Conservation (phyloP, 1,140 invertebrate genomes). For the Pseudomyrmex dendroicus region DNA sequence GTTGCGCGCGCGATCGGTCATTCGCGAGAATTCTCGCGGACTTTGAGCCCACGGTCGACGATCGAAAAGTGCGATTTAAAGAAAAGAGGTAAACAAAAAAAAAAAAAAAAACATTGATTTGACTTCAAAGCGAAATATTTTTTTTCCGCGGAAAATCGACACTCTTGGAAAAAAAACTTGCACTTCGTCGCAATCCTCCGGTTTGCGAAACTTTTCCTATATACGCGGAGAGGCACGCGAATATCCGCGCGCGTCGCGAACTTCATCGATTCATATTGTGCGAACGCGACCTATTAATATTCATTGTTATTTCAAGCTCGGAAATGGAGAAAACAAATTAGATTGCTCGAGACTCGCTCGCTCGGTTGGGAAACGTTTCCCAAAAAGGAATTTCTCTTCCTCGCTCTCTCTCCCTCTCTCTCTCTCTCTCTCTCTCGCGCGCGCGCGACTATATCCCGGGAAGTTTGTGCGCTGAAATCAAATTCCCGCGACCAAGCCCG, state of each 20-base stretch:
- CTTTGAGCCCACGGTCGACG: too few relatives aligned
- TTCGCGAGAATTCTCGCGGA: not conserved
- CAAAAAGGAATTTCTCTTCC: not conserved
- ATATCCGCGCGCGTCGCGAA: not conserved
- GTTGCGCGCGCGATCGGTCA: constrained; percentile 16
- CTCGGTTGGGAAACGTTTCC: not conserved
- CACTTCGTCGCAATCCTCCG: too few relatives aligned
- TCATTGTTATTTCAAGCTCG: constrained; percentile 40
- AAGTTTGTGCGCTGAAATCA: constrained; percentile 34
- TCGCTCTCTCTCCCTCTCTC: not conserved
- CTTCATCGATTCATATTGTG: constrained; percentile 19
- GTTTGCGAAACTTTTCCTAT: not conserved
- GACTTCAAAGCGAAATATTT: not conserved
- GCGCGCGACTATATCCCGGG: too few relatives aligned
- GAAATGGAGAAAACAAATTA: constrained; percentile 37
- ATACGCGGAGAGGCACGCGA: not conserved
- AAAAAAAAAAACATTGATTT: not conserved
- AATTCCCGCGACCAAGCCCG: constrained; percentile 33
- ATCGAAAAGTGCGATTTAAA: too few relatives aligned
- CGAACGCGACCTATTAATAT: constrained; percentile 28
- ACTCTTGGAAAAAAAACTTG: too few relatives aligned
- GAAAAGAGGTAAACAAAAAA: too few relatives aligned
- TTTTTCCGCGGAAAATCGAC: too few relatives aligned
- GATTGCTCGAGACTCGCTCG: constrained; percentile 1
- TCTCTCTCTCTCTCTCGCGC: too few relatives aligned